Percentiles rank a stretch among this genome's conserved stretches.
These are phyloP conservation scores for Coelopa frigida DNA, from an alignment of 1,140 invertebrate genomes.

Conservation along the genomic window DNA sequence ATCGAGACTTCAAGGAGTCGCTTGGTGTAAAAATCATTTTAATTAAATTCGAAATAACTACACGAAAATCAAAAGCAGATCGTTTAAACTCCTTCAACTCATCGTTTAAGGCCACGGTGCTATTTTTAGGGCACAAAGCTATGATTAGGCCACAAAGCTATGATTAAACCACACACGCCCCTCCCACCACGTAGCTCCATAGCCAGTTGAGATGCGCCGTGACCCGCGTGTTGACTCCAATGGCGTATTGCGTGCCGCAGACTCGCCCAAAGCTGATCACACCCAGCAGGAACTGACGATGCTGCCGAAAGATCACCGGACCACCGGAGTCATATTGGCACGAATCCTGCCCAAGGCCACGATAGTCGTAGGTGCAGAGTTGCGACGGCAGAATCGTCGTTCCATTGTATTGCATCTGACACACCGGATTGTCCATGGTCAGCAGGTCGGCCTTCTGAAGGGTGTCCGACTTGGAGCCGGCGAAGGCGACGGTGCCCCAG, in stretches of 20 bases:
- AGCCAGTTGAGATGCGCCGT: slow-evolving; percentile 62
- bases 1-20: too few species aligned
- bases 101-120: too few species aligned
- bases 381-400: slow-evolving; percentile 18
- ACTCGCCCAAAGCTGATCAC: slow-evolving; percentile 57
- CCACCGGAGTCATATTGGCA: slow-evolving; percentile 41
- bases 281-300: slow-evolving; percentile 46
- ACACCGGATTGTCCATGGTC: slow-evolving; percentile 23
- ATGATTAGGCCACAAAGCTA: too few species aligned
- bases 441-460: slow-evolving; percentile 30
- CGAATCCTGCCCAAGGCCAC: slow-evolving; percentile 27
- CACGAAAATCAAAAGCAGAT: too few species aligned
- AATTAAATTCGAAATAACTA: too few species aligned
- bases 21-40: too few species aligned
- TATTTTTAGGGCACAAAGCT: too few species aligned
- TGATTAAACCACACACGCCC: slow-evolving; percentile 22
- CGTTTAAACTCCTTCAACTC: too few species aligned
- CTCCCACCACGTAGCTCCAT: slow-evolving; percentile 18
- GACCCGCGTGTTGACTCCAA: slow-evolving; percentile 62
- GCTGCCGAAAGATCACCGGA: slow-evolving; percentile 25
- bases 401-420: slow-evolving; percentile 20
- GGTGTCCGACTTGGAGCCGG: slow-evolving; percentile 27
- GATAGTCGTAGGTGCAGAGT: slow-evolving; percentile 31
- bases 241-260: slow-evolving; percentile 48
- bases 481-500: slow-evolving; percentile 35